These are phyloP conservation scores for Brachypterus glaber DNA, from an alignment of 2,888 invertebrate genomes.

Conservation along the genomic window DNA sequence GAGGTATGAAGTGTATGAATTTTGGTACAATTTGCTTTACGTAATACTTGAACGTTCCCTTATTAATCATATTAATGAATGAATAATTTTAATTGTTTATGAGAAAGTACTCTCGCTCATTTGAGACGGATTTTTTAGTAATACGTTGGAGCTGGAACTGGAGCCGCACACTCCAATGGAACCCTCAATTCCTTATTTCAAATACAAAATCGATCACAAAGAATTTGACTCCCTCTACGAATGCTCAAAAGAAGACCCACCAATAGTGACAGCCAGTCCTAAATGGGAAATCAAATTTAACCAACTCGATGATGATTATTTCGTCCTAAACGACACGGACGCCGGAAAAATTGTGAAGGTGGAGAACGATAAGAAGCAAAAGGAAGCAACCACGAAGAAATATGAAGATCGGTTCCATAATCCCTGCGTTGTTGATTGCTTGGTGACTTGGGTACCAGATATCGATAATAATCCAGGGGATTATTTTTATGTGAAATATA, in stretches of 20 bases:
- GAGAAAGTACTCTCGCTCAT: too few species aligned
- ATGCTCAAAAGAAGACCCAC: slow-evolving; percentile 12
- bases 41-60: too few species aligned
- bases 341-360: slow-evolving; percentile 13
- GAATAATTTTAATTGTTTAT: slow-evolving; percentile 7
- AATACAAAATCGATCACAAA: slow-evolving; percentile 29
- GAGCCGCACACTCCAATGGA: slow-evolving; percentile 24
- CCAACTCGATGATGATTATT: slow-evolving; percentile 24
- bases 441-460: slow-evolving; percentile 32
- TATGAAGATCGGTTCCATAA: slow-evolving; percentile 15
- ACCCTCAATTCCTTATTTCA: slow-evolving; percentile 29
- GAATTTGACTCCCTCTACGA: slow-evolving; percentile 22
- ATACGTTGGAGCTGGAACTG: slow-evolving; percentile 25
- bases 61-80: neutral
- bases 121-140: slow-evolving; percentile 27
- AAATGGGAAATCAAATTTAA: slow-evolving; percentile 13
- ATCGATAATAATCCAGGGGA: slow-evolving; percentile 31
- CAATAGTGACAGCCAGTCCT: neutral
- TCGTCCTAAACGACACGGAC: slow-evolving; percentile 21
- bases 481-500: slow-evolving; percentile 31
- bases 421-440: slow-evolving; percentile 27
- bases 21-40: too few species aligned
- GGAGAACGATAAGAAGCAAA: neutral
- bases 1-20: too few species aligned
- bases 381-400: slow-evolving; percentile 5